phyloP scores from a whole-genome alignment of 2,888 invertebrate species.

The Sarcophaga rosellei region DNA sequence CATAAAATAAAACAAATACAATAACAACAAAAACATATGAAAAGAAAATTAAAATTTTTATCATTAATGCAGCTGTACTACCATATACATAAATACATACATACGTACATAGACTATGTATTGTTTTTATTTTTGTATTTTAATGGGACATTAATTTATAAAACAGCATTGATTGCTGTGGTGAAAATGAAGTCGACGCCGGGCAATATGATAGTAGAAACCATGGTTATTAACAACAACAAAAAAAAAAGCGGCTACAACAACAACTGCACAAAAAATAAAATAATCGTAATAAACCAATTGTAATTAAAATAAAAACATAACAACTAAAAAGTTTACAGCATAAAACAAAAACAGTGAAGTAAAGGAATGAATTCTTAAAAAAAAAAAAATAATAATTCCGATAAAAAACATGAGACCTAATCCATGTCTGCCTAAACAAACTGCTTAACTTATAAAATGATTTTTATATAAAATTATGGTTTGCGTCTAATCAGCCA shows the following conservation, averaged over 20 bases:
- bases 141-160: constrained; percentile 30
- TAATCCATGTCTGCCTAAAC: no score
- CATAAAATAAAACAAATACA: neutral
- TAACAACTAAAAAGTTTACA: constrained; percentile 7
- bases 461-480: no score
- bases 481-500: no score
- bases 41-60: constrained; percentile 20
- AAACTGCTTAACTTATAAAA: no score
- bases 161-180: constrained; percentile 27
- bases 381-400: neutral
- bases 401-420: no score
- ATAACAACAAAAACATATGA: neutral
- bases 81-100: no score
- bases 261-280: neutral
- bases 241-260: neutral
- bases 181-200: neutral
- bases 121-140: constrained; percentile 12
- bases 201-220: constrained; percentile 32
- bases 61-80: constrained; percentile 21
- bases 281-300: neutral
- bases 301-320: constrained; percentile 26
- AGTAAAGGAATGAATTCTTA: neutral
- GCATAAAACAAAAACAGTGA: neutral
- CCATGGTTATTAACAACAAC: no score
- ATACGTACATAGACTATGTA: neutral